These are phyloP conservation scores for Steinernema feltiae DNA, from an alignment of 1,140 invertebrate species.

Conservation along the genomic window DNA sequence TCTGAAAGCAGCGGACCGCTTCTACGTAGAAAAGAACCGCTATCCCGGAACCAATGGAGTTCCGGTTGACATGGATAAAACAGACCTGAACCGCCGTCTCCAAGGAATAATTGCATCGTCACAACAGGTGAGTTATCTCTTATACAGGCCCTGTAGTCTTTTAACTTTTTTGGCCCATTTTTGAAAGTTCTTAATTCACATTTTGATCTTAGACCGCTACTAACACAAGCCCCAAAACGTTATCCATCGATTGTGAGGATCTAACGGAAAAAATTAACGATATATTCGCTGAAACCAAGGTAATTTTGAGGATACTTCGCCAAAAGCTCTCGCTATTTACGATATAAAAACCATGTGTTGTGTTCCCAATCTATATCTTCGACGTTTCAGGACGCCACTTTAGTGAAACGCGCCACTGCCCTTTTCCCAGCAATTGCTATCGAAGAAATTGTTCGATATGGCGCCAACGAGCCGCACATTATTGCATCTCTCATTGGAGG, in stretches of 20 bases:
- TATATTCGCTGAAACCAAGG: background rate
- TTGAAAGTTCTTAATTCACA: background rate
- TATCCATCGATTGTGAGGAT: background rate
- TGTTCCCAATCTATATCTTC: background rate
- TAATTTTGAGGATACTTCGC: constrained; percentile 22
- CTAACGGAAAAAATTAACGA: background rate
- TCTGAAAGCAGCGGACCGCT: constrained; percentile 79
- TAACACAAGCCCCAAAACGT: background rate
- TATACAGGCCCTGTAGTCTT: background rate
- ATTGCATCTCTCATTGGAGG: constrained; percentile 63
- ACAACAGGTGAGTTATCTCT: background rate
- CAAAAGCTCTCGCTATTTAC: constrained; percentile 11
- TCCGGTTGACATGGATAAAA: constrained; percentile 26
- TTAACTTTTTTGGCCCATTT: background rate
- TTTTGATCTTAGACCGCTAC: background rate
- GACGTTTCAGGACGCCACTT: background rate
- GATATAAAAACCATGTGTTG: background rate
- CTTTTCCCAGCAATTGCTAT: constrained; percentile 13
- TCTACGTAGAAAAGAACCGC: constrained; percentile 76
- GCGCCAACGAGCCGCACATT: constrained; percentile 85
- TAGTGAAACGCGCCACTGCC: background rate
- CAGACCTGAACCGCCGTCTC: constrained; percentile 24
- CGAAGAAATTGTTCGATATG: constrained; percentile 66
- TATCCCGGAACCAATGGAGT: constrained; percentile 69
- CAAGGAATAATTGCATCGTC: constrained; percentile 14